Conservation (phyloP, 1,140 invertebrate genomes). For the Listronotus bonariensis region DNA sequence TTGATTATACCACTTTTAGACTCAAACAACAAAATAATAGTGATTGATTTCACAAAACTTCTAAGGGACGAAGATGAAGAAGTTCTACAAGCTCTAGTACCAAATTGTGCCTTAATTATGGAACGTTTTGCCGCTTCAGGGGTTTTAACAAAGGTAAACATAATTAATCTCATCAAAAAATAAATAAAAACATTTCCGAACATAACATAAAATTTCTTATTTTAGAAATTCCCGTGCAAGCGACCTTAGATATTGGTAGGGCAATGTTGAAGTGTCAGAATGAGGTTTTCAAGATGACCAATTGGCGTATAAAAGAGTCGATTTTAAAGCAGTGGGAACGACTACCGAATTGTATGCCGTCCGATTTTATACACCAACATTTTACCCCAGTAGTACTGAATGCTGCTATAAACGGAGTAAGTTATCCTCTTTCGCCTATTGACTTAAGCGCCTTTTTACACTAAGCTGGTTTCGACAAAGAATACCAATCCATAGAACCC, state of each 20-base stretch:
- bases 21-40: slow-evolving; percentile 59
- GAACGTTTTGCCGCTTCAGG: slow-evolving; percentile 59
- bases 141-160: slow-evolving; percentile 37
- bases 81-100: slow-evolving; percentile 67
- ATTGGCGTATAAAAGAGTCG: slow-evolving; percentile 70
- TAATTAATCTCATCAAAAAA: too few relatives aligned
- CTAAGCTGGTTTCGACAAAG: too few relatives aligned
- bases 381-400: slow-evolving; percentile 69
- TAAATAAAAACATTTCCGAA: too few relatives aligned
- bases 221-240: slow-evolving; percentile 52
- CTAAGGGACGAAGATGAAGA: slow-evolving; percentile 70
- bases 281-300: slow-evolving; percentile 64
- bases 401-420: slow-evolving; percentile 67
- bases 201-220: too few relatives aligned
- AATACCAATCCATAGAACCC: too few relatives aligned
- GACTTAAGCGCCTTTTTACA: too few relatives aligned
- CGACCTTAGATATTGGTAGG: slow-evolving; percentile 58
- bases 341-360: slow-evolving; percentile 67
- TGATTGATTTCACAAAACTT: slow-evolving; percentile 64
- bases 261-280: slow-evolving; percentile 70
- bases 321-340: slow-evolving; percentile 67
- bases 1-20: too few relatives aligned
- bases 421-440: too few relatives aligned
- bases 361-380: slow-evolving; percentile 69
- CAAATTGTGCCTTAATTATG: slow-evolving; percentile 62